Base-by-base conservation (phyloP, 2,888 invertebrate species). In the Desoria tigrina region DNA sequence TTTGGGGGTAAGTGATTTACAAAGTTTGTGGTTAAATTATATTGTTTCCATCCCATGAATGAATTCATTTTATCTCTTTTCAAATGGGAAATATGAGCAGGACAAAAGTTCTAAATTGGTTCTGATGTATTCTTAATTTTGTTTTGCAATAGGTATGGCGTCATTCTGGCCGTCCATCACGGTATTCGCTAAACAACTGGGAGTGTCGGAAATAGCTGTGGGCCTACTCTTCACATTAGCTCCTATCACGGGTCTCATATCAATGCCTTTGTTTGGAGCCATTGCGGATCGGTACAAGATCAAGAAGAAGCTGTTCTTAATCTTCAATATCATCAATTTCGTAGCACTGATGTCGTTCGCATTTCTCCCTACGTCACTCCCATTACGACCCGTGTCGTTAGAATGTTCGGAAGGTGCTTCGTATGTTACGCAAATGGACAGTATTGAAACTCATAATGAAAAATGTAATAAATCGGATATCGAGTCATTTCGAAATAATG, bases 211-310 rank as follows among this genome's bases (percentile, higher is more conserved):
- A 24, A 83, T 86, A 2, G 84, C 89, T 14, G 88, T 92, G 23
- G 92, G 92, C 2, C 83, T 87, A 42, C 88, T 93, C 76, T 92
- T 90, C 78, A 66, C 66, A 1, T 45, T 64, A 58, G 80, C 92
- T 64, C 91, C 92, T 21, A 84, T 93, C 72, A 85, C 86, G 75
- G 91, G 91, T 42, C 84, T 92, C 79, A 78, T 93, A 68, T 88
- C 89, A 0, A 92, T 92, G 80, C 91, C 92, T 3, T 74, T 89
- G 1, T 88, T 91, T 79, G 92, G 92, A 11, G 85, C 86, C n/a
- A 82, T 93, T 69, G 90, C 91, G 1, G 93, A 93, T 81, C 86
- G 86, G 77, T 89, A 85, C 77, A 85, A 85, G 77, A 84, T 85
- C 61, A 90, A 91, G 78, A 92, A 91, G 78, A 78, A 81, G n/a